Percentiles rank a stretch among this genome's conserved stretches.
phyloP scores from a whole-genome alignment of 2,797 vertebrate species.

The Propithecus deckenii region DNA sequence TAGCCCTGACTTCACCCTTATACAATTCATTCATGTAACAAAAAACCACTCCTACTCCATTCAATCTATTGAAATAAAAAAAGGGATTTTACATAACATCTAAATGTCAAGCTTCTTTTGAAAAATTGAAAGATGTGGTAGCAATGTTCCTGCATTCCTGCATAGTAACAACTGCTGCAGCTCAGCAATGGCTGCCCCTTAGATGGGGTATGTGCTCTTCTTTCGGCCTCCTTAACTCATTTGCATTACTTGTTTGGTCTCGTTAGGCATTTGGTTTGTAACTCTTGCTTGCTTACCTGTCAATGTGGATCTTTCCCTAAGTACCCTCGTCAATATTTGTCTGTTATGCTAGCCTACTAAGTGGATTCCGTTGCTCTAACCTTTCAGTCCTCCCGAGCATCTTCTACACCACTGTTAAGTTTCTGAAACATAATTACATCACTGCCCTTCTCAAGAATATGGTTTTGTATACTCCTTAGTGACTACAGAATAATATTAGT shows the following conservation, averaged over 20 bases:
- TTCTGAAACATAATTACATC: constrained; percentile 16
- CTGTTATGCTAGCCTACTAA: background rate
- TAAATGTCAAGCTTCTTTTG: background rate
- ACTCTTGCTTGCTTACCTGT: background rate
- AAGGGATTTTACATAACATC: background rate
- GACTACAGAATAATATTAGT: constrained; percentile 42
- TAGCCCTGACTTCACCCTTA: background rate
- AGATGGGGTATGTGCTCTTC: background rate
- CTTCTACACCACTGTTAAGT: background rate
- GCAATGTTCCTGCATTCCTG: background rate
- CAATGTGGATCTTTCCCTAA: background rate
- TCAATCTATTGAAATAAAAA: background rate
- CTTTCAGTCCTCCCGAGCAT: background rate
- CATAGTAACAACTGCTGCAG: background rate
- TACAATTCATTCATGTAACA: background rate
- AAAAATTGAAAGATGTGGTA: background rate
- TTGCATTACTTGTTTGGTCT: background rate
- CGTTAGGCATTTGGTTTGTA: background rate
- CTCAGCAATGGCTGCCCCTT: background rate
- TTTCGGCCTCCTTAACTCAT: background rate
- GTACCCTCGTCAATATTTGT: background rate
- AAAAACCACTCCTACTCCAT: background rate
- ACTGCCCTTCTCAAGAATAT: background rate
- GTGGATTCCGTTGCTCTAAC: background rate
- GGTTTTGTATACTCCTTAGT: background rate